Percentiles rank a stretch among this genome's conserved stretches.
Evolutionary conservation across 2,113 vertebrate genomes (phyloP).

Genomic region (Proteles cristata): DNA sequence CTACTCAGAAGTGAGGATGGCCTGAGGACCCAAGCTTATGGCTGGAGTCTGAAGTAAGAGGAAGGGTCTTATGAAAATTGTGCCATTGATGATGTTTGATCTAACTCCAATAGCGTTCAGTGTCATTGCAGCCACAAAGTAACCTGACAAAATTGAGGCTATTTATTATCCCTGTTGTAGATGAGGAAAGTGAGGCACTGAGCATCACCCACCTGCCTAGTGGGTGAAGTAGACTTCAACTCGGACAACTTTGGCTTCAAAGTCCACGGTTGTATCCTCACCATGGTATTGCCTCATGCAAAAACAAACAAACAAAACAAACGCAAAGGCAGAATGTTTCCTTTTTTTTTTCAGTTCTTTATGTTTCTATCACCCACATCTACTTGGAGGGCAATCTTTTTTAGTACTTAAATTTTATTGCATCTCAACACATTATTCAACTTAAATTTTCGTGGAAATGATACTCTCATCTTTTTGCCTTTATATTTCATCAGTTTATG

Average conservation of each 20-base stretch:
- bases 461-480: background rate
- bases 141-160: background rate
- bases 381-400: background rate
- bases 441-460: conserved; percentile 4
- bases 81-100: background rate
- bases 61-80: background rate
- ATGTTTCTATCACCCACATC: background rate
- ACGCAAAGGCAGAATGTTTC: background rate
- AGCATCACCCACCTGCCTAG: background rate
- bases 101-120: background rate
- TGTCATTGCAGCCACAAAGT: background rate
- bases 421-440: background rate
- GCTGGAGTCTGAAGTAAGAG: background rate
- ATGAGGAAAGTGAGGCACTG: background rate
- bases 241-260: background rate
- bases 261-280: background rate
- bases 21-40: background rate
- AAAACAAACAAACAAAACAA: background rate
- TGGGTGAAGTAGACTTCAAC: background rate
- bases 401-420: conserved; percentile 40
- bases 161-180: background rate
- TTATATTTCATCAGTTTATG: conserved; percentile 21
- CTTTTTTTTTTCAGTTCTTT: background rate
- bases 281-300: too few relatives aligned
- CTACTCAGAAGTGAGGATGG: background rate